phyloP scores from a whole-genome alignment of 2,113 vertebrate species.

The Dasypus novemcinctus region DNA sequence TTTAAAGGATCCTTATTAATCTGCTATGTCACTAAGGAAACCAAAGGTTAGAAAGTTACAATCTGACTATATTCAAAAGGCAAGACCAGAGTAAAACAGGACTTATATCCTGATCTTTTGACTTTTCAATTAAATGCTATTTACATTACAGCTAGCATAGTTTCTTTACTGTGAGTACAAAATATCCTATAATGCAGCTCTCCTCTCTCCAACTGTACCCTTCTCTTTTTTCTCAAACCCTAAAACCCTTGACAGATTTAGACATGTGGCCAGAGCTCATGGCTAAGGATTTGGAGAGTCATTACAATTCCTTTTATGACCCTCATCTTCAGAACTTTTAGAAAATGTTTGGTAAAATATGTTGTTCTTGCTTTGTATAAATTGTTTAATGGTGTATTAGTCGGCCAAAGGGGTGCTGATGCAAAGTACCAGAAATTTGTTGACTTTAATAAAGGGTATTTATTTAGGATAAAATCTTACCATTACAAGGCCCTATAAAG shows the following conservation, averaged over 20 bases:
- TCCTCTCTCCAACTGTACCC: neutral
- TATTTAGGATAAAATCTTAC: too few relatives aligned
- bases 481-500: too few relatives aligned
- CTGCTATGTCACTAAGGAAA: neutral
- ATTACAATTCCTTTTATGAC: neutral
- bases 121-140: neutral
- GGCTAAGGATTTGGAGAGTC: neutral
- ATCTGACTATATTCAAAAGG: constrained; percentile 33
- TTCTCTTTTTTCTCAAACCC: constrained; percentile 16
- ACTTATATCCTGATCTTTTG: constrained; percentile 12
- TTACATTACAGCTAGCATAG: neutral
- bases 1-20: constrained; percentile 33
- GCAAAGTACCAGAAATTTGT: too few relatives aligned
- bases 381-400: neutral
- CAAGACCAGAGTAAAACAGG: neutral
- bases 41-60: constrained; percentile 21
- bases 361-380: neutral
- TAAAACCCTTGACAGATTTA: neutral
- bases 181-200: neutral
- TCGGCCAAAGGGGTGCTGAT: too few relatives aligned
- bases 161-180: neutral
- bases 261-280: neutral
- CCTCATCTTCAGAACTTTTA: neutral
- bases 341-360: neutral
- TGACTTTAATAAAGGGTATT: too few relatives aligned